phyloP scores from a whole-genome alignment of 1,140 invertebrate genomes.

The Heliconius hewitsoni region DNA sequence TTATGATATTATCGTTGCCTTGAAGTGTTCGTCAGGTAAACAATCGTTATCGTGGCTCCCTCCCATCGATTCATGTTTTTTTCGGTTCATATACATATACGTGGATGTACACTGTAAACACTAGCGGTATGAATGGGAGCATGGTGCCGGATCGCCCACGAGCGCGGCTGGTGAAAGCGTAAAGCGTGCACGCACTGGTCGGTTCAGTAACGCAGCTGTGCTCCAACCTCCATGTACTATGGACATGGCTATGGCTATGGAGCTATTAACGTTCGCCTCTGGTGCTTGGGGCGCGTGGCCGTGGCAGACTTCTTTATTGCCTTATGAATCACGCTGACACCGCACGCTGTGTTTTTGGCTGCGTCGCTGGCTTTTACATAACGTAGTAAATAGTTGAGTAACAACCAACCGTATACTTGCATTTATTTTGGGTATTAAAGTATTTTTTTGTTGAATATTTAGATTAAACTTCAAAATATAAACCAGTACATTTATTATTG shows the following conservation, averaged over 20 bases:
- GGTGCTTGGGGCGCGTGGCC: constrained; percentile 21
- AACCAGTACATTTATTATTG: too few species aligned
- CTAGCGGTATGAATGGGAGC: constrained; percentile 59
- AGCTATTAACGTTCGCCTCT: constrained; percentile 30
- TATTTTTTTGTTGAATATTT: too few species aligned
- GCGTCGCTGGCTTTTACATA: constrained; percentile 3
- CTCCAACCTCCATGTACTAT: background rate
- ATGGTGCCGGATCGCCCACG: constrained; percentile 42
- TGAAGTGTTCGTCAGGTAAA: constrained; percentile 76
- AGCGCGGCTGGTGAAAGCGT: constrained; percentile 36
- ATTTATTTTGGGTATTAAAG: background rate
- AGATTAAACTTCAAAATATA: too few species aligned
- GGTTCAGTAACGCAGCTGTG: constrained; percentile 33
- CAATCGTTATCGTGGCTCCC: constrained; percentile 65
- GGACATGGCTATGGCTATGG: background rate
- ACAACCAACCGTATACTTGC: background rate
- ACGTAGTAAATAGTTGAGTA: constrained; percentile 3
- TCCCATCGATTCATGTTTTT: constrained; percentile 62
- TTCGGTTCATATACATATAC: constrained; percentile 43
- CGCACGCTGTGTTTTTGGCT: constrained; percentile 22
- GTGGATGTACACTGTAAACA: constrained; percentile 52
- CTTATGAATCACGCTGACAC: constrained; percentile 30
- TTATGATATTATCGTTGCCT: constrained; percentile 58
- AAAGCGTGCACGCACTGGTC: constrained; percentile 19
- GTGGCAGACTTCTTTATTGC: constrained; percentile 34